phyloP scores from a whole-genome alignment of 2,113 vertebrate genomes.

The Callorhinus ursinus region DNA sequence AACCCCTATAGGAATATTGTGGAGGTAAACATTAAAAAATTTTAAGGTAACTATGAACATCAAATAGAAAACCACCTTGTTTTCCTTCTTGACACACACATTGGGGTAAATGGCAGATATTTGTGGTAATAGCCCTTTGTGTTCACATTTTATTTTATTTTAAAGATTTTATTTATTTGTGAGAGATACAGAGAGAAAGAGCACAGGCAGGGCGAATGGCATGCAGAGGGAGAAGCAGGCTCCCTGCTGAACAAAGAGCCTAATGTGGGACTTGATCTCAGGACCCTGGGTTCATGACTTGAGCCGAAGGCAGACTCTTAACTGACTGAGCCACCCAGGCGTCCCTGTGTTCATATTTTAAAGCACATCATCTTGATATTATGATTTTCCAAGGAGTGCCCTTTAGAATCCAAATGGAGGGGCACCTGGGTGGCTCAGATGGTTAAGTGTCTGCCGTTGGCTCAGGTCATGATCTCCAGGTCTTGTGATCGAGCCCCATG shows the following conservation, averaged over 20 bases:
- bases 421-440: too few relatives aligned
- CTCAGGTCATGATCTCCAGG: too few relatives aligned
- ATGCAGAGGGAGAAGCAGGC: not conserved
- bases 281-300: not conserved
- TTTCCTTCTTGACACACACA: not conserved
- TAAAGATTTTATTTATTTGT: too few relatives aligned
- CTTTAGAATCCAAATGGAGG: not conserved
- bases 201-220: too few relatives aligned
- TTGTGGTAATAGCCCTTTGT: not conserved
- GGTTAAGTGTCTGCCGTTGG: too few relatives aligned
- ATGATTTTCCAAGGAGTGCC: not conserved
- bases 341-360: not conserved
- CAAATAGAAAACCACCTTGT: slow-evolving; percentile 16
- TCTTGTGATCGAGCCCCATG: too few relatives aligned
- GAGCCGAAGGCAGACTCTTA: too few relatives aligned
- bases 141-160: not conserved
- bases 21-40: not conserved
- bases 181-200: too few relatives aligned
- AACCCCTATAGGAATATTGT: not conserved
- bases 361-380: slow-evolving; percentile 34
- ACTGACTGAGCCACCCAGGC: too few relatives aligned
- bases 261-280: too few relatives aligned
- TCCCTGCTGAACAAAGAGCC: too few relatives aligned
- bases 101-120: not conserved
- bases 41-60: not conserved